phyloP scores from a whole-genome alignment of 1,140 invertebrate species.

The Psix sp. region DNA sequence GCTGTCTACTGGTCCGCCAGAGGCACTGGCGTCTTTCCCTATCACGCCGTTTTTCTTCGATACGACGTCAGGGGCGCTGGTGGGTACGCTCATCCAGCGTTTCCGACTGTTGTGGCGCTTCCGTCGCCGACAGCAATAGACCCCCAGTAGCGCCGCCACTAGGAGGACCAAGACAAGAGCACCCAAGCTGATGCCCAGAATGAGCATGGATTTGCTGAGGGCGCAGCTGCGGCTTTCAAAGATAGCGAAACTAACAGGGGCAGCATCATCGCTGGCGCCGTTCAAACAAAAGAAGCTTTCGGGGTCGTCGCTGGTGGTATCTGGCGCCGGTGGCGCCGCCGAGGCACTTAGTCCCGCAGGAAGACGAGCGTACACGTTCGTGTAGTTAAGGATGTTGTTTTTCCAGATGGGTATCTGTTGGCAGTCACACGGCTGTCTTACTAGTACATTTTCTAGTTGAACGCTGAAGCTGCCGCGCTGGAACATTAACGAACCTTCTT shows the following conservation, averaged over 20 bases:
- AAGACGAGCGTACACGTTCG: conserved; percentile 66
- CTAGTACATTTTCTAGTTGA: conserved; percentile 79
- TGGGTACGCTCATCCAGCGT: conserved; percentile 75
- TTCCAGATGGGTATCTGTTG: conserved; percentile 72
- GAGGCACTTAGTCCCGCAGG: conserved; percentile 44
- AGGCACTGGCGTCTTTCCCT: conserved; percentile 52
- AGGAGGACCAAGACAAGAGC: conserved; percentile 55
- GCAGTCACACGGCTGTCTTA: conserved; percentile 81
- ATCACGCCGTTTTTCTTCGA: conserved; percentile 73
- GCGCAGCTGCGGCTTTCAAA: conserved; percentile 67
- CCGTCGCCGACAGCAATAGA: conserved; percentile 66
- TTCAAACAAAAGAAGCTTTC: conserved; percentile 69
- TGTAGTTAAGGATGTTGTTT: conserved; percentile 74
- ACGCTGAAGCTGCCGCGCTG: conserved; percentile 78
- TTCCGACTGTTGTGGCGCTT: conserved; percentile 63
- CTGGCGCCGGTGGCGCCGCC: conserved; percentile 16
- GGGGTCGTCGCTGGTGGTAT: conserved; percentile 54
- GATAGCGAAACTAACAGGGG: conserved; percentile 61
- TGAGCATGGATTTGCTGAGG: conserved; percentile 63
- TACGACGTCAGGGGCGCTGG: conserved; percentile 71
- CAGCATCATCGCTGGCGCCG: conserved; percentile 39
- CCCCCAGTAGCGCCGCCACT: conserved; percentile 53
- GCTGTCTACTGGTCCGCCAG: conserved; percentile 69
- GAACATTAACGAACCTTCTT: conserved; percentile 79
- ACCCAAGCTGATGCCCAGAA: conserved; percentile 63